These are phyloP conservation scores for Crotalus viridis DNA, from an alignment of 2,113 vertebrate genomes.

Conservation along the genomic window DNA sequence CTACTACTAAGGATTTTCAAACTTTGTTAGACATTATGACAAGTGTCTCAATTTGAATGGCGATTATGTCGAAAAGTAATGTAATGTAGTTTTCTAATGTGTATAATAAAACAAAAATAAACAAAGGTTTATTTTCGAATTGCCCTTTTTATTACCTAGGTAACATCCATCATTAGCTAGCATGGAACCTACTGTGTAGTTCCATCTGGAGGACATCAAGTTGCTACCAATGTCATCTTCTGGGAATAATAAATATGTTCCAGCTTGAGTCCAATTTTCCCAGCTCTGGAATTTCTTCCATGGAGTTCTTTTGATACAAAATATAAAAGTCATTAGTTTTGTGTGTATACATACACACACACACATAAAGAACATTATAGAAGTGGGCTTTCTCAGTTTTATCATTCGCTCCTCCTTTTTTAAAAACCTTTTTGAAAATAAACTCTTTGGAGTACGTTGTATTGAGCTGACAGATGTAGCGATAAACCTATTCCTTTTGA, in stretches of 20 bases:
- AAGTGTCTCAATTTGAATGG: too few relatives aligned
- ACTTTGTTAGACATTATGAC: too few relatives aligned
- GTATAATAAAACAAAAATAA: too few relatives aligned
- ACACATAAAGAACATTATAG: not conserved
- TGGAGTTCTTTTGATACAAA: not conserved
- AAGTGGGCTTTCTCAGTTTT: too few relatives aligned
- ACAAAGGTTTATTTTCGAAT: too few relatives aligned
- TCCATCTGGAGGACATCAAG: not conserved
- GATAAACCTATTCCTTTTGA: conserved; percentile 50
- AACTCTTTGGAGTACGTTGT: not conserved
- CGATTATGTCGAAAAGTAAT: too few relatives aligned
- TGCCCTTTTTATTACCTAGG: not conserved
- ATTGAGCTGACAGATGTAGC: not conserved
- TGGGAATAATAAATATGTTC: not conserved
- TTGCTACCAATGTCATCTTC: not conserved
- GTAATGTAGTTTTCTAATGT: too few relatives aligned
- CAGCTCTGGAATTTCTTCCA: not conserved
- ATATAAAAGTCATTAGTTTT: not conserved
- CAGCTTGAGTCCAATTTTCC: not conserved
- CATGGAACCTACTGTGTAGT: not conserved
- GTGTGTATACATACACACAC: not conserved
- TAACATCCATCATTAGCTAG: not conserved
- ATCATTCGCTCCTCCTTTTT: not conserved
- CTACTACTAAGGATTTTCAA: too few relatives aligned
- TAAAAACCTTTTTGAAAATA: not conserved